phyloP scores from a whole-genome alignment of 2,113 vertebrate genomes.

The Carassius carassius region DNA sequence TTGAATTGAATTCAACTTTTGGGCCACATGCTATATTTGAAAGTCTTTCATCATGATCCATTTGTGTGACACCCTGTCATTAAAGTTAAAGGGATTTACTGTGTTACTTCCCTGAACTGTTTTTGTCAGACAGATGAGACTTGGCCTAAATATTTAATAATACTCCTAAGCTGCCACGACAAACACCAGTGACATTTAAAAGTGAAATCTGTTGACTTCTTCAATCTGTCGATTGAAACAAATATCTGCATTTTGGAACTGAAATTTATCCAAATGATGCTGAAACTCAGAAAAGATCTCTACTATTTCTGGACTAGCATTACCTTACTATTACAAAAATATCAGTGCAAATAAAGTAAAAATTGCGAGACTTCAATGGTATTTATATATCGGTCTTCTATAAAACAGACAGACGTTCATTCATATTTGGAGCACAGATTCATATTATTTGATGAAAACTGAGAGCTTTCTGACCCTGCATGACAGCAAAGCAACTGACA shows the following conservation, averaged over 20 bases:
- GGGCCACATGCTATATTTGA: background rate
- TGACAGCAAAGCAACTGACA: too few relatives aligned
- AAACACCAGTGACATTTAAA: slow-evolving; percentile 2
- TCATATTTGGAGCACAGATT: too few relatives aligned
- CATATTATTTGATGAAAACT: too few relatives aligned
- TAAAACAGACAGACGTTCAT: too few relatives aligned
- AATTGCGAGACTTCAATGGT: background rate
- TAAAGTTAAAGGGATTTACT: slow-evolving; percentile 26
- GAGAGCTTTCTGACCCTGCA: too few relatives aligned
- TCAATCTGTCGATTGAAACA: background rate
- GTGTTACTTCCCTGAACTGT: slow-evolving; percentile 18
- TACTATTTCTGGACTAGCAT: background rate
- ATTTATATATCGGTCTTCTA: too few relatives aligned
- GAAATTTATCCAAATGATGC: background rate
- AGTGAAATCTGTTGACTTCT: slow-evolving; percentile 16
- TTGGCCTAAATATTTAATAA: slow-evolving; percentile 30
- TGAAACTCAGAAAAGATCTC: background rate
- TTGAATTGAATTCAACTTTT: background rate
- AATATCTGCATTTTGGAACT: slow-evolving; percentile 9
- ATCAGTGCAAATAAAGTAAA: background rate
- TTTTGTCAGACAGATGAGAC: slow-evolving; percentile 33
- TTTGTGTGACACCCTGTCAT: background rate
- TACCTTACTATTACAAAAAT: background rate
- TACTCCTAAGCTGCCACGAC: background rate
- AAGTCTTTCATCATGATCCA: background rate